phyloP scores from a whole-genome alignment of 2,888 invertebrate genomes.

The Apantesis nais region DNA sequence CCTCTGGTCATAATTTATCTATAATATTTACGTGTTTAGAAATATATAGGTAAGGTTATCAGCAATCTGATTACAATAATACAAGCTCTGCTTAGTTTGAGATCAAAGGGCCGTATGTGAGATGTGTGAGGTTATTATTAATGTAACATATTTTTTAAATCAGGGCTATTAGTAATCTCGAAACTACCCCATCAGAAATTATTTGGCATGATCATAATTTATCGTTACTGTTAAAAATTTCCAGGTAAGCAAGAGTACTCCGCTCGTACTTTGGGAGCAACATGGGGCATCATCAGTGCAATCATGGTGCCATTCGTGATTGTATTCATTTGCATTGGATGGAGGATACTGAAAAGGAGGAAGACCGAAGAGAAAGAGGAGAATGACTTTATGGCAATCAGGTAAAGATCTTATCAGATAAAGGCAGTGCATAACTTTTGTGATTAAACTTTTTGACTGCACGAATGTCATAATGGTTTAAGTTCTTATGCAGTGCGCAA shows the following conservation, averaged over 20 bases:
- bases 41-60: background rate
- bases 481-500: too few relatives aligned
- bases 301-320: conserved; percentile 91
- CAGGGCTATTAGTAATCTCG: background rate
- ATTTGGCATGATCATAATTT: background rate
- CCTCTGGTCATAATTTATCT: too few relatives aligned
- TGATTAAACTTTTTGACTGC: too few relatives aligned
- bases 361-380: conserved; percentile 81
- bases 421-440: too few relatives aligned
- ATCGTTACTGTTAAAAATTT: conserved; percentile 1
- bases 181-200: background rate
- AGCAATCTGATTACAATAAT: too few relatives aligned
- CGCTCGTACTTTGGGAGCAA: conserved; percentile 90
- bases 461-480: too few relatives aligned
- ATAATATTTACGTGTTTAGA: background rate
- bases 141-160: background rate
- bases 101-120: too few relatives aligned
- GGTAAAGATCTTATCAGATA: conserved; percentile 65
- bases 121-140: too few relatives aligned
- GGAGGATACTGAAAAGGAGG: conserved; percentile 85
- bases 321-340: conserved; percentile 88
- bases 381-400: conserved; percentile 72
- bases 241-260: conserved; percentile 93
- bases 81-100: background rate
- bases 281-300: conserved; percentile 91